Base-by-base conservation (phyloP, 2,888 invertebrate species). In the Drosophila demipolita region DNA sequence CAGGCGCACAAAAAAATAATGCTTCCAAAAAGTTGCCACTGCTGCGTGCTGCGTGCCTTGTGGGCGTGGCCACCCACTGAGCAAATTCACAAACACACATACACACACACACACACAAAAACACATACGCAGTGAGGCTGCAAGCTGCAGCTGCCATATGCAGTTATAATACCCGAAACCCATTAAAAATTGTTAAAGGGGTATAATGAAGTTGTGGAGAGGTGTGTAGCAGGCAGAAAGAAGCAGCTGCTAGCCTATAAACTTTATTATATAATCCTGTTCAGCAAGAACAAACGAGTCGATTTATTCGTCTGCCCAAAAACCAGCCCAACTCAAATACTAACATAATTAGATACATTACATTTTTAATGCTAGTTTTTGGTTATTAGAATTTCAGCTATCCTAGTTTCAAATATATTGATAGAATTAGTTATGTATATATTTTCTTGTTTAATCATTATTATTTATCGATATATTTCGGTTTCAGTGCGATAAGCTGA, bases 1-100 rank as follows among this genome's bases (percentile, higher is more conserved):
- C 78, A 72, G 62, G 72, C 80, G 53, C 40, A 77, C 65, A 64
- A 74, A 35, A 32, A 20, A 66, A 73, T 63, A 80, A 80, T 71
- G 40, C 62, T 80, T 64, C 54, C 67, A 78, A 66, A 77, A 54
- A 33, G 52, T 77, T 75, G 49, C 17, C 12, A 36, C 58, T 65
- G 32, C 15, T 49, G 40, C 8, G 33, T 35, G 60, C 29, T 38
- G 35, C 42, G 58, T 15, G n/a, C 45, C 29, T 42, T 53, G 65
- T 76, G 71, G 69, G 69, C 60, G 65, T 65, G 53, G 9, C 53
- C 20, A 7, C 15, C 38, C 64, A 52, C 45, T 60, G 48, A 70
- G 54, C 69, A 60, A 69, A 75, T 49, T 36, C 50, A 48, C 48
- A 40, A 50, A 17, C 26, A 9, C n/a, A 38, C 26, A 38, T 12